Evolutionary conservation across 2,888 invertebrate genomes (phyloP).

Genomic region (Eupeodes luniger): DNA sequence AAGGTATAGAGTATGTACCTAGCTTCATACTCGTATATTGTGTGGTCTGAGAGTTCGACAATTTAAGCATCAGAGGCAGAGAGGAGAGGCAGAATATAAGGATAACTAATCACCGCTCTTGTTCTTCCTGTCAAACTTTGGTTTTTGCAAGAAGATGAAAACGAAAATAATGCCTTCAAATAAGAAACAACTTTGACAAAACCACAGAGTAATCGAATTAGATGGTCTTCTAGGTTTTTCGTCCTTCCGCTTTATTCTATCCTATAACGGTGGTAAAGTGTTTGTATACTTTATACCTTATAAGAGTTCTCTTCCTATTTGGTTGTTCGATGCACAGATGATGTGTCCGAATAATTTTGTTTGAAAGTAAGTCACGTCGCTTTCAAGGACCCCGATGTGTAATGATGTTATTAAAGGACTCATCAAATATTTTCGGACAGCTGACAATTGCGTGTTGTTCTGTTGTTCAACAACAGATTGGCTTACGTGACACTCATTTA

Average conservation of each 20-base stretch:
- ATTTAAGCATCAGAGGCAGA: not conserved
- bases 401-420: constrained; percentile 74
- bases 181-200: constrained; percentile 61
- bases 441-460: constrained; percentile 73
- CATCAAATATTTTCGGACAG: constrained; percentile 72
- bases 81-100: not conserved
- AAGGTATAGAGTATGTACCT: too few species aligned
- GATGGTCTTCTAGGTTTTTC: constrained; percentile 22
- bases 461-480: constrained; percentile 74
- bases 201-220: constrained; percentile 68
- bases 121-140: constrained; percentile 32
- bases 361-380: constrained; percentile 62
- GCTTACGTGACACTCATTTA: constrained; percentile 75
- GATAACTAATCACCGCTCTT: constrained; percentile 56
- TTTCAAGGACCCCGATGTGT: constrained; percentile 50
- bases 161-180: constrained; percentile 1
- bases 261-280: too few species aligned
- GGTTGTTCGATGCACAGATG: constrained; percentile 37
- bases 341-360: constrained; percentile 33
- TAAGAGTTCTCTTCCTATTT: too few species aligned
- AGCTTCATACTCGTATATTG: not conserved
- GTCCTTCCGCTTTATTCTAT: not conserved
- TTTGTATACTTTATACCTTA: too few species aligned
- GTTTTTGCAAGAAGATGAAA: constrained; percentile 1
- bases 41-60: not conserved